A percentile compares a stretch with the other conserved stretches of the same genome.
Evolutionary conservation across 2,113 vertebrate species (phyloP).

Genomic region (Ictalurus furcatus): DNA sequence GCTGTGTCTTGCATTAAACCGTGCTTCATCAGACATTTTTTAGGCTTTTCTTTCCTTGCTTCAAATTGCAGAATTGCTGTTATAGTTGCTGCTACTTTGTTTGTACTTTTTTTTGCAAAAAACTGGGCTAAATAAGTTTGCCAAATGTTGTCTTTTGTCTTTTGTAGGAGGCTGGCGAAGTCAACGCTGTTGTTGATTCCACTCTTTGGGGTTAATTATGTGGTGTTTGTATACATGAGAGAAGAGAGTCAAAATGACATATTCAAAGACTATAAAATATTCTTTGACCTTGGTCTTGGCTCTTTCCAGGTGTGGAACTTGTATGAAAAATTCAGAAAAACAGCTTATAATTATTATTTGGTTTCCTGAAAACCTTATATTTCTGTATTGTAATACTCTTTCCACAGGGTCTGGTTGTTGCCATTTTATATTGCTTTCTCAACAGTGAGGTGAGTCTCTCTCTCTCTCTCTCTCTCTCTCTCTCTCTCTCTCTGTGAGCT

Average conservation of each 20-base stretch:
- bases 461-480: no score
- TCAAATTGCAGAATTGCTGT: background rate
- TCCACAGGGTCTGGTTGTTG: constrained; percentile 84
- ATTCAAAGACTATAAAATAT: constrained; percentile 79
- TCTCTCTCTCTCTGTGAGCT: background rate
- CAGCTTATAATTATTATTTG: background rate
- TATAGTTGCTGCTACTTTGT: background rate
- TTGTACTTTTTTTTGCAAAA: background rate
- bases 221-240: constrained; percentile 82
- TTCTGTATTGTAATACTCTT: background rate
- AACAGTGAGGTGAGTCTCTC: constrained; percentile 84
- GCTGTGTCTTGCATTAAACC: background rate
- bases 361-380: background rate
- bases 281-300: constrained; percentile 86
- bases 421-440: constrained; percentile 88
- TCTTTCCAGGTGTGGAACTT: constrained; percentile 84
- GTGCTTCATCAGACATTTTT: background rate
- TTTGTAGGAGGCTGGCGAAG: constrained; percentile 85
- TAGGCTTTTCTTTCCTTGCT: background rate
- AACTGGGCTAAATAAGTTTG: background rate
- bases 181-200: constrained; percentile 92
- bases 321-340: background rate
- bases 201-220: constrained; percentile 88
- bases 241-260: constrained; percentile 54
- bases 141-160: background rate